Evolutionary conservation across 2,797 vertebrate species (phyloP).

Genomic region (Sorex maritimensis): DNA sequence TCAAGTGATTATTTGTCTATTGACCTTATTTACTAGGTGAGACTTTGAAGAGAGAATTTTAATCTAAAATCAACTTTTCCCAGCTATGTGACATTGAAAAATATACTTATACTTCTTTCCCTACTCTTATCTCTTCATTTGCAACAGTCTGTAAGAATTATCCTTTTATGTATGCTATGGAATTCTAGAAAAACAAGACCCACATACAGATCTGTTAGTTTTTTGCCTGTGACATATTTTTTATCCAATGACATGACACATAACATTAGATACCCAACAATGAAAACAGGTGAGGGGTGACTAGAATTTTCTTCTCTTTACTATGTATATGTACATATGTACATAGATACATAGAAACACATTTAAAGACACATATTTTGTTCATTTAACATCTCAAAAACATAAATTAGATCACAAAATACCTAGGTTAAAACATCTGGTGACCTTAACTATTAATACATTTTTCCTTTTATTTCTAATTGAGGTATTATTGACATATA

Average conservation of each 20-base stretch:
- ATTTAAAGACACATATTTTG: background rate
- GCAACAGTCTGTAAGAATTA: constrained; percentile 1
- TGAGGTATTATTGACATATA: too few species aligned
- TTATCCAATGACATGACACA: background rate
- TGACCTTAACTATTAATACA: too few species aligned
- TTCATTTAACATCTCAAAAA: background rate
- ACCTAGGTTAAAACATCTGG: too few species aligned
- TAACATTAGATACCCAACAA: background rate
- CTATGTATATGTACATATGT: background rate
- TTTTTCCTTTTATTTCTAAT: too few species aligned
- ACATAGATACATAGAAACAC: background rate
- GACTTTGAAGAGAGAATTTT: background rate
- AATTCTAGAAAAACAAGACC: background rate
- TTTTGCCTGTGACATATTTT: background rate
- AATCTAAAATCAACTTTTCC: background rate
- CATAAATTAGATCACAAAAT: too few species aligned
- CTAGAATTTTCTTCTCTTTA: background rate
- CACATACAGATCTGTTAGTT: background rate
- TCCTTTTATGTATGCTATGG: background rate
- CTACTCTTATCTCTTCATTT: background rate
- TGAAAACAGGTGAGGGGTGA: background rate
- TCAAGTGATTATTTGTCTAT: background rate
- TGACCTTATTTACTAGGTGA: background rate
- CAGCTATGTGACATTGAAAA: background rate
- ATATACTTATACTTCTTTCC: background rate